Conservation (phyloP, 2,113 vertebrate species). For the Orcinus orca region DNA sequence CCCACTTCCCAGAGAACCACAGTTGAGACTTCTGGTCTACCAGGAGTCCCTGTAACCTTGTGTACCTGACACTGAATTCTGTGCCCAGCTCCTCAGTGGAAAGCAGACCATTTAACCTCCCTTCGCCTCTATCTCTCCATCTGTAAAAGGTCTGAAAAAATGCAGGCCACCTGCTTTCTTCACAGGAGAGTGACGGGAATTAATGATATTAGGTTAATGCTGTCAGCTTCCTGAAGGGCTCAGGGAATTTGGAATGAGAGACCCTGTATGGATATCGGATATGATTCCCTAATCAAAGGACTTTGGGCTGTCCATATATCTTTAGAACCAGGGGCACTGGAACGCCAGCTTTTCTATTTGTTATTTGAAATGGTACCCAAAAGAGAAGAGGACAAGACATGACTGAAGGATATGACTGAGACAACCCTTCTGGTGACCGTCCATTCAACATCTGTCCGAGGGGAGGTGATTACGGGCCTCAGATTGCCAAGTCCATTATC, state of each 20-base stretch:
- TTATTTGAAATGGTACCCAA: slow-evolving; percentile 69
- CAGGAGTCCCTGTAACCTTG: neutral
- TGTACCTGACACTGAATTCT: neutral
- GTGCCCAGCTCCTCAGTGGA: neutral
- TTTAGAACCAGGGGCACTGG: neutral
- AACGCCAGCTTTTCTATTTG: slow-evolving; percentile 58
- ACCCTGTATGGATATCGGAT: neutral
- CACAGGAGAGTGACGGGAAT: neutral
- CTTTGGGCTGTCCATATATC: slow-evolving; percentile 25
- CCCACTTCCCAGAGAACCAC: neutral
- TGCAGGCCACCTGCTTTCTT: slow-evolving; percentile 43
- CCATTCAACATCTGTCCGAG: slow-evolving; percentile 74
- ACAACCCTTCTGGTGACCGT: slow-evolving; percentile 68
- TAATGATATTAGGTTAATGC: neutral
- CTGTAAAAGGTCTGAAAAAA: slow-evolving; percentile 38
- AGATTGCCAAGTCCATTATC: slow-evolving; percentile 61
- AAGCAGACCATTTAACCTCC: neutral
- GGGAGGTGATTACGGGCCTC: slow-evolving; percentile 41
- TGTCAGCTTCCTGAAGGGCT: slow-evolving; percentile 22
- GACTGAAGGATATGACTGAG: slow-evolving; percentile 55
- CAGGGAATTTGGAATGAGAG: neutral
- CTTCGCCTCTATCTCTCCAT: neutral
- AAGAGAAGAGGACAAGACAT: slow-evolving; percentile 63
- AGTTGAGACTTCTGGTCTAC: neutral
- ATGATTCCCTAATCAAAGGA: neutral